Conservation (phyloP, 2,888 invertebrate genomes). For the Frankliniella fusca region DNA sequence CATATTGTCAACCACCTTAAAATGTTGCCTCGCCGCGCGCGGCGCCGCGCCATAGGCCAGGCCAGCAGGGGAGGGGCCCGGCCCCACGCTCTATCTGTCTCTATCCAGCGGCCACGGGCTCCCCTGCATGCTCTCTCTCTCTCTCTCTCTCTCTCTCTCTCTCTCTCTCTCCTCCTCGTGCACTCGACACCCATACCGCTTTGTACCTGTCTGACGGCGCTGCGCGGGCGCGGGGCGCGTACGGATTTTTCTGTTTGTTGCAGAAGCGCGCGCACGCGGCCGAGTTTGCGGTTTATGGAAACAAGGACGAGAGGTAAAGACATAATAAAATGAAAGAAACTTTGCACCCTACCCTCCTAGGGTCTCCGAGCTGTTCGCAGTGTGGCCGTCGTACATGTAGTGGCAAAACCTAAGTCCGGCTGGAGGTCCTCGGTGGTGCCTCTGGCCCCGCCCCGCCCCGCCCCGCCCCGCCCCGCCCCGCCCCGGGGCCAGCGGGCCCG, state of each 20-base stretch:
- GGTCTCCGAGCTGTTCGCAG: neutral
- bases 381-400: neutral
- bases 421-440: neutral
- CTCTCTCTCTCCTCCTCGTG: no score
- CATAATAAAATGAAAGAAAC: neutral
- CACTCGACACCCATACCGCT: neutral
- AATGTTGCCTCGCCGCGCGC: neutral
- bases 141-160: no score
- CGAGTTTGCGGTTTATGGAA: neutral
- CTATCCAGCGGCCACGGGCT: no score
- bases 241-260: no score
- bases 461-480: no score
- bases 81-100: no score
- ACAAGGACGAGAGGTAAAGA: neutral
- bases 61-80: no score
- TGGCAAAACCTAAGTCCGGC: neutral
- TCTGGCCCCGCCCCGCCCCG: no score
- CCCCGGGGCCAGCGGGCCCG: neutral
- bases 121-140: no score
- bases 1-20: conserved; percentile 8
- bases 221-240: no score
- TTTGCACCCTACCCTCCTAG: neutral
- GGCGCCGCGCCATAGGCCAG: no score
- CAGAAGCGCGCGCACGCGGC: neutral
- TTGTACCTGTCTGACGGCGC: neutral